A percentile compares a stretch with the other conserved stretches of the same genome.
Conservation (phyloP, 2,888 invertebrate genomes). For the Ophraella communa region DNA sequence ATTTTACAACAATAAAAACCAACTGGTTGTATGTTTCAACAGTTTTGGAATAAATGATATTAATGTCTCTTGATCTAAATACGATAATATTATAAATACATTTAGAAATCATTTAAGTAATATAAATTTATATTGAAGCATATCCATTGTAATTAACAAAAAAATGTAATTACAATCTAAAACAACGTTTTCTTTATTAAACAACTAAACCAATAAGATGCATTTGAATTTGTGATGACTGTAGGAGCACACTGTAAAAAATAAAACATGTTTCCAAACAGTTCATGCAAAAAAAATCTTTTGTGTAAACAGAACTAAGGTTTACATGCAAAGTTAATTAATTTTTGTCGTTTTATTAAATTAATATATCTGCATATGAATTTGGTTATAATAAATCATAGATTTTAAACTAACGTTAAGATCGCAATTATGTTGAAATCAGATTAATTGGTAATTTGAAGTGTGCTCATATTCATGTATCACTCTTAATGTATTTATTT, state of each 20-base stretch:
- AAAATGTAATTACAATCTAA: neutral
- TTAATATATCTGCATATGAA: too few relatives aligned
- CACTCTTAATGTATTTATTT: neutral
- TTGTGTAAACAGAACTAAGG: too few relatives aligned
- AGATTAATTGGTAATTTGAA: too few relatives aligned
- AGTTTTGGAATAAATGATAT: constrained; percentile 1
- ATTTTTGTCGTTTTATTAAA: too few relatives aligned
- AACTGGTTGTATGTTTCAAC: neutral
- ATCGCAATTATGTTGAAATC: too few relatives aligned
- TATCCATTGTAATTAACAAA: constrained; percentile 8
- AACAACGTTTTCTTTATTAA: neutral
- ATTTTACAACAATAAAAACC: too few relatives aligned
- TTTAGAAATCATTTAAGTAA: constrained; percentile 4
- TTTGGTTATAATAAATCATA: too few relatives aligned
- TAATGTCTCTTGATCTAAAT: neutral
- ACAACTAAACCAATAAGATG: constrained; percentile 7
- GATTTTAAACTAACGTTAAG: too few relatives aligned
- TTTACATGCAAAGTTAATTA: too few relatives aligned
- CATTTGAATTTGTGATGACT: constrained; percentile 39
- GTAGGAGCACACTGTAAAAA: constrained; percentile 24
- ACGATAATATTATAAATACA: neutral
- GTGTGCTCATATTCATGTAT: constrained; percentile 6
- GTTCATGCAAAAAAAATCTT: too few relatives aligned
- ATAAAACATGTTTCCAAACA: too few relatives aligned
- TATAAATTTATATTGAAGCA: constrained; percentile 14